phyloP scores from a whole-genome alignment of 2,888 invertebrate genomes.

The Yponomeuta cagnagella region DNA sequence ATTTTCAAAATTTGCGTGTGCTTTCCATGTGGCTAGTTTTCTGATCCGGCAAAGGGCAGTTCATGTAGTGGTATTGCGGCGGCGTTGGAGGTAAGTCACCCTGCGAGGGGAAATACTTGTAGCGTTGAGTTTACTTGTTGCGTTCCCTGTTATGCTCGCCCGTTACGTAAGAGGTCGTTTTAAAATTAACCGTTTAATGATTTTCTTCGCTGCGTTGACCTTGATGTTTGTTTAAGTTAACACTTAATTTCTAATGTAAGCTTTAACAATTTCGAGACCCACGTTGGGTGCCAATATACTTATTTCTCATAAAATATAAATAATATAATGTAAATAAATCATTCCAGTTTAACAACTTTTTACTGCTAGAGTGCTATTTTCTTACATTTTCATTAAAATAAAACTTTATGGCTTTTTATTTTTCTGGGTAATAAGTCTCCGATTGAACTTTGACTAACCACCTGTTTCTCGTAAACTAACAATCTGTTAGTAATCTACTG shows the following conservation, averaged over 20 bases:
- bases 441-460: too few species aligned
- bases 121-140: slow-evolving; percentile 59
- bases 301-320: too few species aligned
- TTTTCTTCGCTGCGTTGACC: not conserved
- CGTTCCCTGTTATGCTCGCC: slow-evolving; percentile 38
- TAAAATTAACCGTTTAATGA: slow-evolving; percentile 23
- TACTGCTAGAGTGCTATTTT: too few species aligned
- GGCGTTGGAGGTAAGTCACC: slow-evolving; percentile 33
- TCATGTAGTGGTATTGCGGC: not conserved
- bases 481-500: too few species aligned
- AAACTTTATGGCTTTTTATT: too few species aligned
- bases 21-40: not conserved
- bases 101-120: slow-evolving; percentile 36
- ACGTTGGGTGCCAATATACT: not conserved
- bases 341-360: too few species aligned
- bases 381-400: too few species aligned
- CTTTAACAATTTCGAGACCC: not conserved
- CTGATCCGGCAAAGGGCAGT: not conserved
- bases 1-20: not conserved
- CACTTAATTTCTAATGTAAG: too few species aligned
- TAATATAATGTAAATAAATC: too few species aligned
- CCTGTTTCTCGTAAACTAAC: too few species aligned
- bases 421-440: too few species aligned
- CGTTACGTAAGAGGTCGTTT: slow-evolving; percentile 59
- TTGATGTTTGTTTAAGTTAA: slow-evolving; percentile 16